Evolutionary conservation across 2,113 vertebrate genomes (phyloP).

Genomic region (Nothoprocta pentlandii): DNA sequence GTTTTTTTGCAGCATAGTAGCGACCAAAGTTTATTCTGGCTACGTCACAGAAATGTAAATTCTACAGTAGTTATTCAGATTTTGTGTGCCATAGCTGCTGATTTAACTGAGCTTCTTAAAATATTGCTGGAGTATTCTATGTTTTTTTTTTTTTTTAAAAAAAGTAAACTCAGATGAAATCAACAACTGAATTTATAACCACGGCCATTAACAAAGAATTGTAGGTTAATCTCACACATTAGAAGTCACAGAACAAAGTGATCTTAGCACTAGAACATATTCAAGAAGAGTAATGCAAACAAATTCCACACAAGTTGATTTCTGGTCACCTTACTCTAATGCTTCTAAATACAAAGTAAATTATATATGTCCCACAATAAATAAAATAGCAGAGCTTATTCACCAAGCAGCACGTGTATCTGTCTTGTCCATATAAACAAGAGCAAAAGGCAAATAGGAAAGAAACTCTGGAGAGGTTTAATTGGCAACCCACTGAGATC

Average conservation of each 20-base stretch:
- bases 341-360: not conserved
- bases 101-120: not conserved
- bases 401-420: slow-evolving; percentile 36
- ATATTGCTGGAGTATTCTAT: not conserved
- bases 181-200: not conserved
- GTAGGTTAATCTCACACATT: not conserved
- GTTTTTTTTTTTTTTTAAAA: not conserved
- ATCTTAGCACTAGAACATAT: not conserved
- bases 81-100: not conserved
- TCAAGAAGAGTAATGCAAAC: not conserved
- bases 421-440: slow-evolving; percentile 55
- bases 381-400: slow-evolving; percentile 60
- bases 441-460: slow-evolving; percentile 58
- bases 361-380: not conserved
- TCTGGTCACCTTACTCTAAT: not conserved
- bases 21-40: not conserved
- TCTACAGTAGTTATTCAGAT: not conserved
- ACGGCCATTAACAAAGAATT: not conserved
- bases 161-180: not conserved
- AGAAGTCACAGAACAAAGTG: not conserved
- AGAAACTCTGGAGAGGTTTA: slow-evolving; percentile 53
- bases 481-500: slow-evolving; percentile 67
- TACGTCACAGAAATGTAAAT: not conserved
- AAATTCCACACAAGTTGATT: not conserved
- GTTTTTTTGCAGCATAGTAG: not conserved